A percentile compares a stretch with the other conserved stretches of the same genome.
These are phyloP conservation scores for Acanthurus leucopareius DNA, from an alignment of 2,797 vertebrate genomes.

Conservation along the genomic window DNA sequence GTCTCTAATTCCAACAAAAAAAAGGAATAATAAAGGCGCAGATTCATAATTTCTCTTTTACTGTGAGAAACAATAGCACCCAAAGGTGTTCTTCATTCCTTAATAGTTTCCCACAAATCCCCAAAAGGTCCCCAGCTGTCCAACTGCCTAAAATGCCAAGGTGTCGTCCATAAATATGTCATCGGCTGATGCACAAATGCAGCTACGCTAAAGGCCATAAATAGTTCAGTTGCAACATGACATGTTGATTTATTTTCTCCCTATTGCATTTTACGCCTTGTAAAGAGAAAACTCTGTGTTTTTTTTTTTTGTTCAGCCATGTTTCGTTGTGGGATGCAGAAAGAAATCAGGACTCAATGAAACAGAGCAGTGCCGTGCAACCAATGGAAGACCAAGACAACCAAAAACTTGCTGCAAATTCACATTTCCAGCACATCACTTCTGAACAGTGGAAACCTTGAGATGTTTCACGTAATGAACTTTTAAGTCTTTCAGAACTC, in stretches of 20 bases:
- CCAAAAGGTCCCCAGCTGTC: constrained; percentile 39
- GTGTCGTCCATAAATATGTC: constrained; percentile 45
- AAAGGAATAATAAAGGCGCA: constrained; percentile 30
- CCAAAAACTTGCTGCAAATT: constrained; percentile 77
- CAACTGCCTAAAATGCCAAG: constrained; percentile 65
- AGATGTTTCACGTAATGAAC: constrained; percentile 69
- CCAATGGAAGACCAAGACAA: constrained; percentile 63
- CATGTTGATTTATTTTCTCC: constrained; percentile 60
- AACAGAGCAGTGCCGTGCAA: constrained; percentile 61
- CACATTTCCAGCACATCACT: constrained; percentile 74
- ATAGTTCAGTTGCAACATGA: constrained; percentile 50
- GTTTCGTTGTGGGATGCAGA: constrained; percentile 76
- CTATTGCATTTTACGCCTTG: constrained; percentile 51
- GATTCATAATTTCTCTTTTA: constrained; percentile 4
- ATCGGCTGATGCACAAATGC: constrained; percentile 49
- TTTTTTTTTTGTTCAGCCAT: constrained; percentile 57
- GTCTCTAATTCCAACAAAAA: constrained; percentile 53
- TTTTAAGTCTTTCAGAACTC: constrained; percentile 62
- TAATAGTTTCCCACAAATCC: constrained; percentile 20
- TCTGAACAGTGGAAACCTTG: constrained; percentile 72
- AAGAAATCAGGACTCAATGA: constrained; percentile 68
- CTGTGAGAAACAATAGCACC: constrained; percentile 14
- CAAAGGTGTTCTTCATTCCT: constrained; percentile 29
- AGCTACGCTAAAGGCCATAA: constrained; percentile 55
- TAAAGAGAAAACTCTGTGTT: constrained; percentile 61